A percentile compares a stretch with the other conserved stretches of the same genome.
Conservation (phyloP, 2,113 vertebrate species). For the Antechinus flavipes region DNA sequence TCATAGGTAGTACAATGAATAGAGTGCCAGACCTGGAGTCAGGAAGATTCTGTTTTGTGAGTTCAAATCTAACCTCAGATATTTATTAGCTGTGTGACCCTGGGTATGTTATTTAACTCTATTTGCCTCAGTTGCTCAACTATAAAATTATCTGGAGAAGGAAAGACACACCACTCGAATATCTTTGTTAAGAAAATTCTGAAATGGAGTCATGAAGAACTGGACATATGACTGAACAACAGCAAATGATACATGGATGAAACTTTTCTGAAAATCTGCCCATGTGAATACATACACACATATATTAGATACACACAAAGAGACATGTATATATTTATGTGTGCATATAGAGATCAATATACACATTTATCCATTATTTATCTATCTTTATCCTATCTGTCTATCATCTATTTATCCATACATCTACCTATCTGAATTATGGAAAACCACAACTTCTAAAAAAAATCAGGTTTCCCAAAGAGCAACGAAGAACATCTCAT, state of each 20-base stretch:
- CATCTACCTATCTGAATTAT: not conserved
- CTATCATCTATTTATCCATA: not conserved
- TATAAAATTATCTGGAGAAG: not conserved
- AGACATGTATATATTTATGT: no score
- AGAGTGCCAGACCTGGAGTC: not conserved
- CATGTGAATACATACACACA: not conserved
- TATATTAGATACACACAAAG: not conserved
- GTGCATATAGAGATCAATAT: no score
- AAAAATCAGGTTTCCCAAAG: not conserved
- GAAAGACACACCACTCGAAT: not conserved
- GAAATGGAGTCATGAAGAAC: not conserved
- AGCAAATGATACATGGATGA: not conserved
- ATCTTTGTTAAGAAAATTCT: no score
- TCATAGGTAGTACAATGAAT: not conserved
- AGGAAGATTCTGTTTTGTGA: not conserved
- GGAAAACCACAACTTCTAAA: not conserved
- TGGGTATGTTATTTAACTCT: not conserved
- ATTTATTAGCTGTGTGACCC: not conserved
- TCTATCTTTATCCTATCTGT: no score
- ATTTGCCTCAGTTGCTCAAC: not conserved
- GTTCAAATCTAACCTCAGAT: not conserved
- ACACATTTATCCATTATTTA: no score
- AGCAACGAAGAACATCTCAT: not conserved
- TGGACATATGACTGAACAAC: not conserved
- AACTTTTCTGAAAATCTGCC: not conserved